Base-by-base conservation (phyloP, 2,113 vertebrate species). In the Spilogale gracilis region DNA sequence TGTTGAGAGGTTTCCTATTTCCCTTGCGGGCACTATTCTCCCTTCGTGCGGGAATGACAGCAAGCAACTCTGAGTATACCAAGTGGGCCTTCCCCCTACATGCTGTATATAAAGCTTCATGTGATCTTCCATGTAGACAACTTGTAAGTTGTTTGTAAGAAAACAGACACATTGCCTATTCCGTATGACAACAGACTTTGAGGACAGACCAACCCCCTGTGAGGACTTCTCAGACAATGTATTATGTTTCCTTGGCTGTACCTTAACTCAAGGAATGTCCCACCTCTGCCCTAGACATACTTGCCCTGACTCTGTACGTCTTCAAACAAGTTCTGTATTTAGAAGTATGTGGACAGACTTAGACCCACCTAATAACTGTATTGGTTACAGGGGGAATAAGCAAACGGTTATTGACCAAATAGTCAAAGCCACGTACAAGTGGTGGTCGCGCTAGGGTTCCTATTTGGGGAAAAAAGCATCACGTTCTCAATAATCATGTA, bases 221-320 rank as follows among this genome's bases (percentile, higher is more conserved):
- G 27, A 5, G 69, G 56, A 9, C 38, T 74, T 27, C 16, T 43
- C 25, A 50, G 78, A 21, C 48, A 52, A 16, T 18, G 45, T 14
- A 0, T 27, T 1, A 5, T n/a, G 0, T 61, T 58, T 13, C 23
- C 6, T 25, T 30, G 1, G 3, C 54, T 32, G 6, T 2, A 0
- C 3, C 11, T 30, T 67, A 27, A 38, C 14, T 82, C 81, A 17
- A 4, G 7, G 14, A 50, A 4, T 9, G 5, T 5, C 13, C 4
- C 14, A 20, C 50, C 79, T 67, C 61, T 38, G 32, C 27, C 50
- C 27, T 25, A 2, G n/a, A 16, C 27, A n/a, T 6, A 2, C 2
- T 81, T 82, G 30, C 48, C 52, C 89, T 63, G 50, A 69, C 45
- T 27, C 23, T 0, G 3, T 3, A 1, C 9, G 18, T 30, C 60